Evolutionary conservation across 2,888 invertebrate genomes (phyloP), one percentile per base, ranked within the genome.

Genomic region (Macropis europaea): DNA sequence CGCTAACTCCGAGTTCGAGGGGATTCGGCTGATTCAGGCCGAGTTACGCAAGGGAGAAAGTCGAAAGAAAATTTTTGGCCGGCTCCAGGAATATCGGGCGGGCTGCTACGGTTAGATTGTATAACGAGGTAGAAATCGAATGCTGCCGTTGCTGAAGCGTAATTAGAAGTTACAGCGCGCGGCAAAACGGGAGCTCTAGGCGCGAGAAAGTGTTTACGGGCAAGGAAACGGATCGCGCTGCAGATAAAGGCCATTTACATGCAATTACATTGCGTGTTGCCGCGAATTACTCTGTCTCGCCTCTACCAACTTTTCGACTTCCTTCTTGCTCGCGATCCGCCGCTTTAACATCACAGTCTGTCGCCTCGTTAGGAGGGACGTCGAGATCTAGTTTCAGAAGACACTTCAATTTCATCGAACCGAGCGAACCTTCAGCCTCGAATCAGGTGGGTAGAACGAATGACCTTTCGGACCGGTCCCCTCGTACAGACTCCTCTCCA

Each of bases 161-260:
- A 79, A 82, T 82, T 82, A 82, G 81, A 79, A 75, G 73, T 76
- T 79, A 75, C 77, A 48, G 62, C 56, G 72, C 52, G 26, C 43
- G 62, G 68, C 61, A 69, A 77, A 82, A 76, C 74, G 68, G 73
- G 79, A 75, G 73, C 62, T 56, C 38, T 36, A 17, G 24, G 75
- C 53, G 62, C 75, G 86, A 84, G 88, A 88, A 88, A 88, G 88
- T 88, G 86, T 86, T 85, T 82, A 79, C 79, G 71, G 79, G 72
- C 66, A 71, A 82, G 82, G 84, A 86, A 87, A 86, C 77, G 82
- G 86, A 87, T 87, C 84, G 85, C 77, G 84, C 70, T 59, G 73
- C 62, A 76, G 87, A 86, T 88, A 87, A 84, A 75, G 72, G 64
- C 78, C 80, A 83, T 87, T 87, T 87, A 84, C 86, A 86, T 86